Evolutionary conservation across 2,888 invertebrate species (phyloP), one percentile per base, ranked within the genome.

Genomic region (Drosophila cognata): DNA sequence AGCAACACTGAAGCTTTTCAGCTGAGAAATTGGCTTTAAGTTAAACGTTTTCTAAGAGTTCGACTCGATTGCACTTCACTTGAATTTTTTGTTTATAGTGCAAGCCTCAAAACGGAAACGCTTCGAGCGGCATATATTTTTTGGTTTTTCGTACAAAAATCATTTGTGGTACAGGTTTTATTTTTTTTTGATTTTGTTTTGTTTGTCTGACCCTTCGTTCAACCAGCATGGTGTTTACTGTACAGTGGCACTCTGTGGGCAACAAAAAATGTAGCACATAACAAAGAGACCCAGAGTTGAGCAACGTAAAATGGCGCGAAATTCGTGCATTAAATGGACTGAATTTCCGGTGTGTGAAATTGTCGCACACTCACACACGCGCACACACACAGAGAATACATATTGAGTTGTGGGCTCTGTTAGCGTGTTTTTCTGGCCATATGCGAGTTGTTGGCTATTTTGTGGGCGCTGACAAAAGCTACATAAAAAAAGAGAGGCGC

Each of bases 301-400:
- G 75, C 82, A 84, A 66, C 71, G 74, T 63, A 80, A 84, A 84
- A 89, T 88, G 86, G 86, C 88, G 88, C 88, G 82, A 88, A 89
- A 88, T 86, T 90, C 90, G 88, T 84, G 84, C 89, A 85, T 88
- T 88, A 87, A 91, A 91, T 91, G 91, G 90, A 91, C 83, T 91
- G 91, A 69, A 91, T 90, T 91, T 91, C 90, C 90, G 91, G 84
- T 89, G 86, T 80, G 80, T 84, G 84, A 88, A 88, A 87, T 72
- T 66, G 73, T 63, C 57, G 61, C 53, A 71, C 65, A 67, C 60
- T 41, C 62, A 46, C 51, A 46, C 53, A 70, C 71, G 50, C 36
- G 25, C 43, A 36, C 53, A 13, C 25, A 31, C 55, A 64, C 21
- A 55, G 25, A 50, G 48, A 67, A 60, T 71, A 48, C 62, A 53